Conservation (phyloP, 2,888 invertebrate species). For the Noctua janthina region DNA sequence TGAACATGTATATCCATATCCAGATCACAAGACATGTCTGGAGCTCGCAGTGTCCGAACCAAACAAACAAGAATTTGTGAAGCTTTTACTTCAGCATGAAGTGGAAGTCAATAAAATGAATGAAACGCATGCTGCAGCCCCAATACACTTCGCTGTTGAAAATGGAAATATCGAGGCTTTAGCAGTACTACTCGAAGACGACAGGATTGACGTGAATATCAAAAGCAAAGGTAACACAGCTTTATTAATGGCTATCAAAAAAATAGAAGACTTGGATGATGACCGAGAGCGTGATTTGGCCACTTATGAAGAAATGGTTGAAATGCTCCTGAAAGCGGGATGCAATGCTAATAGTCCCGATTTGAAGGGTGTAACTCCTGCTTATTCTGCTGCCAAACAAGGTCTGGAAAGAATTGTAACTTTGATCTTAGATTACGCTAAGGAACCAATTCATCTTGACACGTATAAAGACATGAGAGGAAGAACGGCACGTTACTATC, state of each 20-base stretch:
- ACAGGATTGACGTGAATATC: constrained; percentile 87
- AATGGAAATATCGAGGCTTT: constrained; percentile 88
- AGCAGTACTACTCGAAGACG: constrained; percentile 84
- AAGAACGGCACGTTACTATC: constrained; percentile 90
- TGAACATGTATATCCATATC: constrained; percentile 89
- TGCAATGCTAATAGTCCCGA: constrained; percentile 90
- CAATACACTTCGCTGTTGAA: constrained; percentile 92
- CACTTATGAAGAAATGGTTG: constrained; percentile 87
- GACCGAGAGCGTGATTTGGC: constrained; percentile 84
- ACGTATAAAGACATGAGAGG: constrained; percentile 88
- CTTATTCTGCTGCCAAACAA: constrained; percentile 91
- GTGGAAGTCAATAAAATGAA: constrained; percentile 91
- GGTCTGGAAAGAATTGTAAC: constrained; percentile 88
- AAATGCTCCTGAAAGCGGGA: constrained; percentile 88
- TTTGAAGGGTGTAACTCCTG: constrained; percentile 88
- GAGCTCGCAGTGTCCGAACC: constrained; percentile 90
- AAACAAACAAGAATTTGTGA: constrained; percentile 89
- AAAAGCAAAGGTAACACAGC: constrained; percentile 89
- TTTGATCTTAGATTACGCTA: constrained; percentile 88
- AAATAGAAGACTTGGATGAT: constrained; percentile 87
- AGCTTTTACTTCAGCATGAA: constrained; percentile 90
- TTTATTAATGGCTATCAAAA: constrained; percentile 88
- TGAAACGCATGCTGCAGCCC: constrained; percentile 90
- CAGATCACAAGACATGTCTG: constrained; percentile 91
- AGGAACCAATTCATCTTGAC: constrained; percentile 89